These are phyloP conservation scores for Ophioninae sp. DNA, from an alignment of 2,888 invertebrate genomes.

Conservation along the genomic window DNA sequence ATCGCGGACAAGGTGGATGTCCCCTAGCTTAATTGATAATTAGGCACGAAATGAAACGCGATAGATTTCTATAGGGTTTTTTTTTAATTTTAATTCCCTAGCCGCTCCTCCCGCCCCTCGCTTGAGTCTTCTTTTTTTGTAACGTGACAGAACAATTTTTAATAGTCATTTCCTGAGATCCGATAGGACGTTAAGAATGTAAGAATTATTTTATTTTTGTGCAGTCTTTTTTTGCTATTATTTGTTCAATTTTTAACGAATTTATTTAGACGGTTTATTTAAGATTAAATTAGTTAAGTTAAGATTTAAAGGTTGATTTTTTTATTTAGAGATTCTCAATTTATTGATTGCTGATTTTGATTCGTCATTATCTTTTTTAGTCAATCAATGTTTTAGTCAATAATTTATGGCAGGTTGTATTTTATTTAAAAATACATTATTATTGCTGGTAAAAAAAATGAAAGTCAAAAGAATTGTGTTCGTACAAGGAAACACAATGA, in stretches of 20 bases:
- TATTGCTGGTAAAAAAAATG: too few relatives aligned
- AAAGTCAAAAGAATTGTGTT: too few relatives aligned
- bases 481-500: too few relatives aligned
- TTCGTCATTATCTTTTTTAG: too few relatives aligned
- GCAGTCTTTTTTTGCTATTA: background rate
- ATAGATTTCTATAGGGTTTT: background rate
- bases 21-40: conserved; percentile 35
- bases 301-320: too few relatives aligned
- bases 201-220: background rate
- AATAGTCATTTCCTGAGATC: background rate
- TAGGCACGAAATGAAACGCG: conserved; percentile 5
- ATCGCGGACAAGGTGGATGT: conserved; percentile 34
- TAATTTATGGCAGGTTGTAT: too few relatives aligned
- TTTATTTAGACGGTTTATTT: background rate
- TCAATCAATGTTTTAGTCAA: too few relatives aligned
- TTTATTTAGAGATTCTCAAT: background rate
- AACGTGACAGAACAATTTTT: background rate
- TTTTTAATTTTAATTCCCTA: background rate
- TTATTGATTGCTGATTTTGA: too few relatives aligned
- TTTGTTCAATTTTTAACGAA: background rate
- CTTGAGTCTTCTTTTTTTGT: background rate
- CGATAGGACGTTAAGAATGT: background rate
- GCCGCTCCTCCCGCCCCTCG: background rate
- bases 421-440: too few relatives aligned
- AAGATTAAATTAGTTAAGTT: too few relatives aligned